phyloP scores from a whole-genome alignment of 2,888 invertebrate genomes.

The Alitta virens region DNA sequence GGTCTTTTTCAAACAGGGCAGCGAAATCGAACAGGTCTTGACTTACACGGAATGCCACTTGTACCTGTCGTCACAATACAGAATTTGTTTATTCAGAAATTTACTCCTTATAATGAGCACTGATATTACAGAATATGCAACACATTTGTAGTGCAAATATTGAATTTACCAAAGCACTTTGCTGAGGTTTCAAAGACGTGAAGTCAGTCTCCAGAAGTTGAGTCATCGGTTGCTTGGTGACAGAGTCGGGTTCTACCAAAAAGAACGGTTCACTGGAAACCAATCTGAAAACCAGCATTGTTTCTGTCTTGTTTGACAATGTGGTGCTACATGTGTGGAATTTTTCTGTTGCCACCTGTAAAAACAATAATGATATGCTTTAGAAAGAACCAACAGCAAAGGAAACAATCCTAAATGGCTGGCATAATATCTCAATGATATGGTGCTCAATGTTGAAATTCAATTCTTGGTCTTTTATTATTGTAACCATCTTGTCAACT shows the following conservation, averaged over 20 bases:
- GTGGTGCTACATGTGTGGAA: constrained; percentile 37
- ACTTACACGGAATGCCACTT: constrained; percentile 45
- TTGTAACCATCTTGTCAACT: too few species aligned
- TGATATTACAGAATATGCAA: not conserved
- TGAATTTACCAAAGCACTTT: constrained; percentile 44
- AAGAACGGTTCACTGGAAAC: constrained; percentile 41
- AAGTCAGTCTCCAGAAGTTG: constrained; percentile 35
- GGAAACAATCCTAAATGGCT: too few species aligned
- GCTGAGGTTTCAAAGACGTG: constrained; percentile 42
- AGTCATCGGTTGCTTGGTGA: constrained; percentile 29
- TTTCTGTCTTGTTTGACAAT: constrained; percentile 47
- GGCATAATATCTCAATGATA: too few species aligned
- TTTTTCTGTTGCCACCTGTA: constrained; percentile 37
- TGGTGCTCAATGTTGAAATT: too few species aligned
- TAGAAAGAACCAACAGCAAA: too few species aligned
- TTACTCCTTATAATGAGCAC: too few species aligned
- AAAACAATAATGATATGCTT: too few species aligned
- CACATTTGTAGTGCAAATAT: too few species aligned
- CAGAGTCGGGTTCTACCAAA: constrained; percentile 40
- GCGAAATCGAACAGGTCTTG: constrained; percentile 34
- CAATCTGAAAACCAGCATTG: constrained; percentile 45
- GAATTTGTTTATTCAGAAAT: too few species aligned
- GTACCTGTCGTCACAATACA: constrained; percentile 33
- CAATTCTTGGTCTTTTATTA: too few species aligned
- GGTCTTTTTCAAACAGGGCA: constrained; percentile 25